Evolutionary conservation across 1,140 invertebrate species (phyloP).

Genomic region (Andricus grossulariae): DNA sequence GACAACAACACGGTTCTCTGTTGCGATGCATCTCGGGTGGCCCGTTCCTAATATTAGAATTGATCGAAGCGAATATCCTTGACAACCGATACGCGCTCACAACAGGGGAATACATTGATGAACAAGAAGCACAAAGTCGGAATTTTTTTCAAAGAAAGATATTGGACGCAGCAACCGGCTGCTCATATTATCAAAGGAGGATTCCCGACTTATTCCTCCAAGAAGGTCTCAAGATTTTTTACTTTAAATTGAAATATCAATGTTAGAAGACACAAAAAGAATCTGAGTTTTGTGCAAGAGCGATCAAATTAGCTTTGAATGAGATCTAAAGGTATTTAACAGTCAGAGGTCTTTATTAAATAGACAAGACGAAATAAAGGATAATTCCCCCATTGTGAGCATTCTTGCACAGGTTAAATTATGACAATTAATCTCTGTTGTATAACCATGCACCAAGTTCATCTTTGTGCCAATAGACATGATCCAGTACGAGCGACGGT

Average conservation of each 20-base stretch:
- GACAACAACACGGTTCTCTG: constrained; percentile 43
- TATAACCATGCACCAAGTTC: constrained; percentile 17
- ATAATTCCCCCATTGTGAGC: constrained; percentile 13
- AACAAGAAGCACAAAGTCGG: constrained; percentile 1
- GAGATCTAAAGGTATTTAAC: background rate
- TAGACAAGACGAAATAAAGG: background rate
- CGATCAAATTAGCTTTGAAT: background rate
- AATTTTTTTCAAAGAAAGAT: constrained; percentile 23
- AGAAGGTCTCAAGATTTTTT: background rate
- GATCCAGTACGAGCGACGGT: background rate
- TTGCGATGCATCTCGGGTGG: constrained; percentile 17
- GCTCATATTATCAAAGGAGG: constrained; percentile 1
- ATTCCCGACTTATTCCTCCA: background rate
- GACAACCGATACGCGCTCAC: constrained; percentile 23
- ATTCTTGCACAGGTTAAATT: background rate
- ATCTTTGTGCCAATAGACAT: background rate
- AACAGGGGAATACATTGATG: constrained; percentile 21
- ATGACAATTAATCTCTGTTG: constrained; percentile 4
- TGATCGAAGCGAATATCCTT: constrained; percentile 18
- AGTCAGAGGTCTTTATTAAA: background rate
- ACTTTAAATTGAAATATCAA: constrained; percentile 7
- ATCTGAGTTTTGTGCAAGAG: background rate
- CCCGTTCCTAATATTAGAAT: constrained; percentile 17
- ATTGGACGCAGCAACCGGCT: background rate
- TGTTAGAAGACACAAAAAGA: background rate